Base-by-base conservation (phyloP, 2,113 vertebrate species). In the Promerops cafer region DNA sequence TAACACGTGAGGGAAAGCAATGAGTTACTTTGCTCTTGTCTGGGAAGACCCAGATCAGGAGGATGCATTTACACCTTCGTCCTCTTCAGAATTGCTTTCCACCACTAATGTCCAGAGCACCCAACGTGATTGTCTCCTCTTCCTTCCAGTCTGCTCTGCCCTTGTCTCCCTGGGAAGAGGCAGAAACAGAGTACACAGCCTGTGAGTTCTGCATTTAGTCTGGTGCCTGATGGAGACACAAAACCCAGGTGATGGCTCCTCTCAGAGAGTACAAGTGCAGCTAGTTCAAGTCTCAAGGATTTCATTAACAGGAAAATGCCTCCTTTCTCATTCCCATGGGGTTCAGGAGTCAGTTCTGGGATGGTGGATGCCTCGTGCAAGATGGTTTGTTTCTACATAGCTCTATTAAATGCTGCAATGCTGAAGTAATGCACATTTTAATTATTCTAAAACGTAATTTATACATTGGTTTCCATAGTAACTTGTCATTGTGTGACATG, bases 381-480 rank as follows among this genome's bases (percentile, higher is more conserved):
- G 40, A 33, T 7, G 11, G 8, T 60, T 82, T 72, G 16, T 88
- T 87, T 63, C 71, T 49, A 1, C 50, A 5, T 10, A 22, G 52
- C 64, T 89, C 27, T 78, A 54, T 60, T 70, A 83, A 96, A 60
- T 75, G 49, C 78, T 31, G 35, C 78, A 85, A 37, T 44, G n/a
- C 42, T 77, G 71, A 90, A 83, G 56, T 39, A 80, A 81, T 64
- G 60, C 72, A 65, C 26, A 22, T 63, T 92, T 92, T 89, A 96
- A 95, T 96, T 95, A 92, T 87, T 92, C 69, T 78, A 78, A 83
- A 91, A 40, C 33, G 50, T 92, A 90, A 94, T 92, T 96, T 96
- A 90, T 87, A 81, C 65, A 81, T 94, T 94, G 84, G 94, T 97
- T 96, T 90, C 96, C 94, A 94, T 96, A 90, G 94, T 87, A 94